Conservation (phyloP, 2,797 vertebrate genomes). For the Taeniopygia guttata region DNA sequence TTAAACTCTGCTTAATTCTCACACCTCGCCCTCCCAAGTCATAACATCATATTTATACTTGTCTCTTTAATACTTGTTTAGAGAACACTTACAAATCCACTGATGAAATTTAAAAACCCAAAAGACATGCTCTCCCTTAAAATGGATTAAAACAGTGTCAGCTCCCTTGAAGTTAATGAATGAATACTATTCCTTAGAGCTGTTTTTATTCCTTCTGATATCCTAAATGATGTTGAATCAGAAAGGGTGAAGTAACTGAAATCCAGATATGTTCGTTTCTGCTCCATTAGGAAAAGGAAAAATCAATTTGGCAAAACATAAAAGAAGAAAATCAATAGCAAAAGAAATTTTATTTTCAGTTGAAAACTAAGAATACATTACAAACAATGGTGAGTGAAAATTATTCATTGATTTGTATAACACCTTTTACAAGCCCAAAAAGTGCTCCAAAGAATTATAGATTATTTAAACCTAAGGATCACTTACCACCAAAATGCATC, state of each 20-base stretch:
- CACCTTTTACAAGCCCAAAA: conserved; percentile 73
- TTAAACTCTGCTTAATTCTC: conserved; percentile 1
- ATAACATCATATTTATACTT: conserved; percentile 15
- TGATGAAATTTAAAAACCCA: conserved; percentile 32
- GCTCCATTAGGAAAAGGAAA: conserved; percentile 77
- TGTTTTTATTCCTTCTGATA: conserved; percentile 46
- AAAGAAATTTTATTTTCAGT: conserved; percentile 78
- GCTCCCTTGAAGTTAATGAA: conserved; percentile 56
- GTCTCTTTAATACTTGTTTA: conserved; percentile 31
- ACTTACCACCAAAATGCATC: conserved; percentile 15
- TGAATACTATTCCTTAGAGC: conserved; percentile 4
- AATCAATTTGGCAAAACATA: conserved; percentile 78
- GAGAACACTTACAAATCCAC: conserved; percentile 31
- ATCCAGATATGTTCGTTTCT: conserved; percentile 71
- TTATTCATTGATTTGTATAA: conserved; percentile 77
- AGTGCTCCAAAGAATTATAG: conserved; percentile 71
- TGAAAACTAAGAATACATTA: conserved; percentile 73
- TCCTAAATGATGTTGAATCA: conserved; percentile 49
- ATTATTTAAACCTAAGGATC: conserved; percentile 50
- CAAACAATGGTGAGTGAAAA: conserved; percentile 75
- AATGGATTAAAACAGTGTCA: conserved; percentile 41
- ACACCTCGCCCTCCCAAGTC: not conserved
- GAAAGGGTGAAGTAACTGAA: conserved; percentile 71
- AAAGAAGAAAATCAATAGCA: conserved; percentile 78
- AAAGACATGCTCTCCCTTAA: conserved; percentile 20